Evolutionary conservation across 1,140 invertebrate species (phyloP).

Genomic region (Drosophila simulans): DNA sequence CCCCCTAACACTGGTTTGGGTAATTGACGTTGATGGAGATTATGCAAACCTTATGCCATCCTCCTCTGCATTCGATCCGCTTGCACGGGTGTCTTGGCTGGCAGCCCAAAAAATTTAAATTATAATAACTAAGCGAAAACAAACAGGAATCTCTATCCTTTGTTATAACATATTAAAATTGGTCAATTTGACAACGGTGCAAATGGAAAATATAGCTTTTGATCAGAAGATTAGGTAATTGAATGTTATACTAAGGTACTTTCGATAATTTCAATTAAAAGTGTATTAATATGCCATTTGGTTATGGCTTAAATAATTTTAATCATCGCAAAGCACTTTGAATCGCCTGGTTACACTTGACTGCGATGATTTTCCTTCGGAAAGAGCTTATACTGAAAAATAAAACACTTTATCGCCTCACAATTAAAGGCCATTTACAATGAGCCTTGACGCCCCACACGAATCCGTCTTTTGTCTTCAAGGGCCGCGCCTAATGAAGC

Average conservation of each 20-base stretch:
- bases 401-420: constrained; percentile 36
- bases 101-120: constrained; percentile 9
- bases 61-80: neutral
- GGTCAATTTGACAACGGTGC: too few species aligned
- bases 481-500: constrained; percentile 67
- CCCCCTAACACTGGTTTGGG: constrained; percentile 57
- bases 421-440: constrained; percentile 70
- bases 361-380: neutral
- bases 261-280: neutral
- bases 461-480: constrained; percentile 37
- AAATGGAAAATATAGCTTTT: too few species aligned
- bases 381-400: neutral
- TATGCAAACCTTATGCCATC: constrained; percentile 53
- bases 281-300: neutral
- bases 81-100: constrained; percentile 19
- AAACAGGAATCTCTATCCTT: too few species aligned
- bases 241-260: too few species aligned
- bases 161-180: too few species aligned
- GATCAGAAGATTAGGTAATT: too few species aligned
- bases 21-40: constrained; percentile 78
- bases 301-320: neutral
- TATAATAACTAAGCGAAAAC: neutral
- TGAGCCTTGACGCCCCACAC: constrained; percentile 42
- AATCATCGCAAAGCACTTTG: neutral
- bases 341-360: neutral